Evolutionary conservation across 2,113 vertebrate genomes (phyloP), one percentile per base, ranked within the genome.

Genomic region (Syrrhaptes paradoxus): DNA sequence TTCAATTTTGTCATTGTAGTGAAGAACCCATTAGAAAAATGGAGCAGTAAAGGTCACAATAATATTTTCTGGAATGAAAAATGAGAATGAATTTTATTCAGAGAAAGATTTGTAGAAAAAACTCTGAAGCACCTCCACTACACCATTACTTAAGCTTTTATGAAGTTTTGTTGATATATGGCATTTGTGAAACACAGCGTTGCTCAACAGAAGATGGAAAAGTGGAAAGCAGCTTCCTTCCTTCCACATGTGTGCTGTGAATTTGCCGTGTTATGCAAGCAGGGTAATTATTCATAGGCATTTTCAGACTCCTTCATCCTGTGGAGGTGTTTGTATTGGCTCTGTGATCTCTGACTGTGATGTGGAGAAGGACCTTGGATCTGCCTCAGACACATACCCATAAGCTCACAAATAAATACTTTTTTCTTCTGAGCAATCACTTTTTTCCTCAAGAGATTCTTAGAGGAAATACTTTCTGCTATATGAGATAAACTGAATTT

Each of bases 1-100:
- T 97, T 97, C 96, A 83, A 84, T 91, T 93, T 95, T 65, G 75
- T 61, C 89, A 96, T 95, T 96, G 93, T 81, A 77, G 89, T 70
- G 91, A 94, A 97, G 96, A 96, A 95, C 81, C 96, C 96, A 97
- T 97, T 97, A 97, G 85, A 88, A 95, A 95, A 97, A 97, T 95
- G 81, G 94, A 96, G 94, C 59, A 63, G 67, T 90, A 86, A 90
- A 89, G 86, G 95, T 95, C 85, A 32, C 8, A 24, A 96, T 59
- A 81, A 82, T 96, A 70, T 94, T 94, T 88, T 73, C 67, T 36
- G 70, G 86, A 96, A 95, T 49, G 43, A 77, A 87, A 71, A 88
- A 57, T 59, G 48, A 63, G 54, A 96, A 83, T 57, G 65, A 71
- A 90, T 97, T 95, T 94, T 94, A 94, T 90, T 96, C 93, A n/a